Percentiles rank a stretch among this genome's conserved stretches.
Conservation (phyloP, 1,140 invertebrate genomes). For the Tetramorium alpestre region DNA sequence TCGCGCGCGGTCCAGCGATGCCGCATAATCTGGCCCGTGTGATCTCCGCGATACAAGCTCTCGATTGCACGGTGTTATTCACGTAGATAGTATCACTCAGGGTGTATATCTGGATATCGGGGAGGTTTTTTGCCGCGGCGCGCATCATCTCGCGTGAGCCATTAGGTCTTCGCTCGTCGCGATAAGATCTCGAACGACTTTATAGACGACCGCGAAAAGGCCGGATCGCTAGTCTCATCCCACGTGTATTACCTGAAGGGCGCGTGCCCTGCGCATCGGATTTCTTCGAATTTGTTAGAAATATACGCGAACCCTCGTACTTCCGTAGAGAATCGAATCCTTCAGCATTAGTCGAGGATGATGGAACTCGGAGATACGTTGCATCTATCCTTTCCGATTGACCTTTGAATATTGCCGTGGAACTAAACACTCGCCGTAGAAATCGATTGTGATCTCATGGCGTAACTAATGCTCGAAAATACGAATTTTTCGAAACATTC, state of each 20-base stretch:
- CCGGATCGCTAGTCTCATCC: conserved; percentile 37
- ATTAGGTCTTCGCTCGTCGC: conserved; percentile 64
- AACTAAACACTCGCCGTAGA: background rate
- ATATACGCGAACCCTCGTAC: background rate
- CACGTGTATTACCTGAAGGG: conserved; percentile 7
- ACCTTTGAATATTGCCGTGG: conserved; percentile 25
- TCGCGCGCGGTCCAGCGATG: background rate
- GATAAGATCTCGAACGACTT: conserved; percentile 77
- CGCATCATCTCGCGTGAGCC: conserved; percentile 36
- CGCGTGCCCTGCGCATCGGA: conserved; percentile 19
- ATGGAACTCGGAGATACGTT: background rate
- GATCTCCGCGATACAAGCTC: conserved; percentile 32
- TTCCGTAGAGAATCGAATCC: conserved; percentile 25
- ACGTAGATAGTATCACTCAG: conserved; percentile 59
- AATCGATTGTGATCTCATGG: background rate
- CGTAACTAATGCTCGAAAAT: background rate
- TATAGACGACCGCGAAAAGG: conserved; percentile 65
- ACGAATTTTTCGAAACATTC: background rate
- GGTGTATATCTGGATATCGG: conserved; percentile 68
- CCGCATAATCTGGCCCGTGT: background rate
- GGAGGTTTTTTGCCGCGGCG: conserved; percentile 57
- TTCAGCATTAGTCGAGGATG: conserved; percentile 2
- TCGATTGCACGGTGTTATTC: conserved; percentile 61
- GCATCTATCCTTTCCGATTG: background rate
- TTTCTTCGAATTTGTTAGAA: conserved; percentile 20